These are phyloP conservation scores for Antrozous pallidus DNA, from an alignment of 2,797 vertebrate species.

Conservation along the genomic window DNA sequence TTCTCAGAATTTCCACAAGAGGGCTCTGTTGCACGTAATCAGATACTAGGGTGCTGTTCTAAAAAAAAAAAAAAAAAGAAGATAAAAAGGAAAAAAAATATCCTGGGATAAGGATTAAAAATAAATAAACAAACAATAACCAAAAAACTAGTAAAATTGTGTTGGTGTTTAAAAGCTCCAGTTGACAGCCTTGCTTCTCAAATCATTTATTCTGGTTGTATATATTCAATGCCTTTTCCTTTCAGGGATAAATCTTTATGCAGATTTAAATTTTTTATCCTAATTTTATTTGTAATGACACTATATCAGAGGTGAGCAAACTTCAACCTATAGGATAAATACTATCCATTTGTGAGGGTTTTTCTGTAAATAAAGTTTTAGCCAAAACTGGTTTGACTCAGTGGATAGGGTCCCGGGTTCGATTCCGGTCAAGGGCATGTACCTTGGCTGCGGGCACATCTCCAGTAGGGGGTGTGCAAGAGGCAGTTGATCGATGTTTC, in stretches of 20 bases:
- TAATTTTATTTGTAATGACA: neutral
- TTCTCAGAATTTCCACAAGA: too few relatives aligned
- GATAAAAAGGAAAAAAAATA: too few relatives aligned
- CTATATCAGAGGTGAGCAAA: neutral
- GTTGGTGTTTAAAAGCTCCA: neutral
- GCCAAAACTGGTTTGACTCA: too few relatives aligned
- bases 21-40: too few relatives aligned
- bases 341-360: neutral
- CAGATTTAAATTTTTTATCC: neutral
- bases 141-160: neutral
- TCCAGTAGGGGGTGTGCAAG: too few relatives aligned
- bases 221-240: neutral
- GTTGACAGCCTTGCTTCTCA: neutral
- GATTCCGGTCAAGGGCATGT: too few relatives aligned
- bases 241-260: neutral
- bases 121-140: neutral
- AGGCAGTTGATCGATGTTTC: too few relatives aligned
- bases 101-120: too few relatives aligned
- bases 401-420: too few relatives aligned
- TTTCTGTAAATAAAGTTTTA: slow-evolving; percentile 26
- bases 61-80: too few relatives aligned
- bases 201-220: neutral
- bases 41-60: too few relatives aligned
- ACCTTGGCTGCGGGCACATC: too few relatives aligned
- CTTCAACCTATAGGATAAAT: neutral